Percentiles rank a stretch among this genome's conserved stretches.
These are phyloP conservation scores for Chydorus sphaericus DNA, from an alignment of 2,888 invertebrate genomes.

Conservation along the genomic window DNA sequence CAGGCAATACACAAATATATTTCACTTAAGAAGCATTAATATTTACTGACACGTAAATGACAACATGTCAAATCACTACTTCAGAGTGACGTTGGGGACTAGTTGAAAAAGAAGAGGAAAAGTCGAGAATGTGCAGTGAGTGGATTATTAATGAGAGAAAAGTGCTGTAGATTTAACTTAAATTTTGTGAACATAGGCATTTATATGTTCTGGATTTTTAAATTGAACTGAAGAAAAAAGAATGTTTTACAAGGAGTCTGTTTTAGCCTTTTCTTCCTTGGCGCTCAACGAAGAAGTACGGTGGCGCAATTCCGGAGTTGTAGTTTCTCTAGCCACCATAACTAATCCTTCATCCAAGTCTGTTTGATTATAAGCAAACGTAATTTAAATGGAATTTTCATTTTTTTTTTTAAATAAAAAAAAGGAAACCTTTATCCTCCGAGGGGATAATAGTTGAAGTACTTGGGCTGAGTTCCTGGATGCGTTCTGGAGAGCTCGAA, in stretches of 20 bases:
- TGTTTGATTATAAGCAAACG: background rate
- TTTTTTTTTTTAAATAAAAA: background rate
- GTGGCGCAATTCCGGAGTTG: background rate
- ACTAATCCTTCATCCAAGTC: background rate
- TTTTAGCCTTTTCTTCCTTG: too few relatives aligned
- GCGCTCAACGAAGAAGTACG: too few relatives aligned
- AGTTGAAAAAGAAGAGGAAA: background rate
- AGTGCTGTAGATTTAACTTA: too few relatives aligned
- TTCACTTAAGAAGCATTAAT: too few relatives aligned
- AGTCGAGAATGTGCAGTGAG: too few relatives aligned
- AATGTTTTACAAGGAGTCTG: too few relatives aligned
- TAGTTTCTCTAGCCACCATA: background rate
- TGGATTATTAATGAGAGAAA: too few relatives aligned
- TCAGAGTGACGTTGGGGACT: slow-evolving; percentile 6
- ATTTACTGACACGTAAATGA: too few relatives aligned
- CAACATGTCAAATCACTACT: too few relatives aligned
- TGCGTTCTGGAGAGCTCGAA: slow-evolving; percentile 1
- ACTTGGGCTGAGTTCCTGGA: slow-evolving; percentile 6
- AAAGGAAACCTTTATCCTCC: background rate
- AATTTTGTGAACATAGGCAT: too few relatives aligned
- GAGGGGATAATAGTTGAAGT: background rate
- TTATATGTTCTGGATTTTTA: too few relatives aligned
- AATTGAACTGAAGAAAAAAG: too few relatives aligned
- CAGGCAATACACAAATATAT: slow-evolving; percentile 8
- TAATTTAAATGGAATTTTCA: background rate